Percentiles rank a stretch among this genome's conserved stretches.
Evolutionary conservation across 2,113 vertebrate species (phyloP).

Genomic region (Lophius piscatorius): DNA sequence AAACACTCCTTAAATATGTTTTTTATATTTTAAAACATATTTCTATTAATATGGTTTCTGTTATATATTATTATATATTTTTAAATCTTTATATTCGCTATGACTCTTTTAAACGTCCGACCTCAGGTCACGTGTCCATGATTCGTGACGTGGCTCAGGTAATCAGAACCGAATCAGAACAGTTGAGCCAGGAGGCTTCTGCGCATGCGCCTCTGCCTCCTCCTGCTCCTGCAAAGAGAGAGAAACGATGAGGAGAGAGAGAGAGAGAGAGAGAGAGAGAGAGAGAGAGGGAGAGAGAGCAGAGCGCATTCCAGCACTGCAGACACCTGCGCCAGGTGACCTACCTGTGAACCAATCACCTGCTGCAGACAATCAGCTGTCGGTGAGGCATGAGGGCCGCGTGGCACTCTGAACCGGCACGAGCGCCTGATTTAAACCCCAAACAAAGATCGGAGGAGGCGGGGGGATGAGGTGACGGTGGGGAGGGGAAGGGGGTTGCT

Average conservation of each 20-base stretch:
- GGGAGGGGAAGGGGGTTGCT: too few species aligned
- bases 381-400: background rate
- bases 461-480: too few species aligned
- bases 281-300: slow-evolving; percentile 2
- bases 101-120: background rate
- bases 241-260: too few species aligned
- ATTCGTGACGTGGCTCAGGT: background rate
- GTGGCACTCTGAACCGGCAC: background rate
- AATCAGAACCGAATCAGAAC: too few species aligned
- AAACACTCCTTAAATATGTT: too few species aligned
- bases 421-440: background rate
- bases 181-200: background rate
- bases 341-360: slow-evolving; percentile 63
- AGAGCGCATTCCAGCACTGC: background rate
- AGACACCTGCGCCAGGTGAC: slow-evolving; percentile 65
- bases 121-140: too few species aligned
- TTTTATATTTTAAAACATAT: too few species aligned
- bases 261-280: slow-evolving; percentile 4
- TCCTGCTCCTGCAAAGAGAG: too few species aligned
- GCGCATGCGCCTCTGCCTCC: slow-evolving; percentile 28
- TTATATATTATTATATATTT: background rate
- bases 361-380: background rate
- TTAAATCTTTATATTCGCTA: background rate
- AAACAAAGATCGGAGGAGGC: background rate
- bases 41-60: too few species aligned